Base-by-base conservation (phyloP, 2,797 vertebrate genomes). In the Anguilla megastoma region DNA sequence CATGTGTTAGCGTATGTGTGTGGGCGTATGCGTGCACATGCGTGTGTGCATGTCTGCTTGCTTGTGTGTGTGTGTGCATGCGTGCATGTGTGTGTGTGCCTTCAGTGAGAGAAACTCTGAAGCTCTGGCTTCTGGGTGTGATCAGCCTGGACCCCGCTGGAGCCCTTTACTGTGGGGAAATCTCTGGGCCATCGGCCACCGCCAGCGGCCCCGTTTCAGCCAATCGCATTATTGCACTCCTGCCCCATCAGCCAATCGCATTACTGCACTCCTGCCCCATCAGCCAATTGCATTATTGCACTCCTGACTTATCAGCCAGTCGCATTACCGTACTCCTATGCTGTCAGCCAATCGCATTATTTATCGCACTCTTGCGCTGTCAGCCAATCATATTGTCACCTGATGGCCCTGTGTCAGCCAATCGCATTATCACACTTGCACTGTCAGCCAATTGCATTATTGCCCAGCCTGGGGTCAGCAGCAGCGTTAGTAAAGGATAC, bases 61-160 rank as follows among this genome's bases (percentile, higher is more conserved):
- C 2, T 2, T 24, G 63, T 6, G 24, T 6, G 21, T 66, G 63
- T 66, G 63, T 66, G 63, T 66, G 63, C 8, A 18, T 66, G 63
- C 3, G 6, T n/a, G 63, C 24, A 8, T 66, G 63, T 66, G 24
- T n/a, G 63, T 69, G 63, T 69, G 24, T 69, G 5, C 14, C 9
- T 87, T 88, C 88, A 69, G 85, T 89, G 90, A 90, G 90, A 85
- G 89, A 84, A 84, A 90, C 90, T 89, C 89, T 89, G 88, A 85
- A 85, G 85, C 86, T 89, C 89, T 87, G 36, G 36, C 36, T 36
- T 36, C 36, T 86, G 76, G 56, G 85, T 87, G 85, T 90, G 88
- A 92, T 93, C 90, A 91, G 89, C 90, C 89, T 90, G 63, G 84
- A 82, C 76, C 90, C 91, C 88, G 36, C 88, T 92, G 90, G 88